Evolutionary conservation across 2,113 vertebrate genomes (phyloP).

Genomic region (Monopterus albus): DNA sequence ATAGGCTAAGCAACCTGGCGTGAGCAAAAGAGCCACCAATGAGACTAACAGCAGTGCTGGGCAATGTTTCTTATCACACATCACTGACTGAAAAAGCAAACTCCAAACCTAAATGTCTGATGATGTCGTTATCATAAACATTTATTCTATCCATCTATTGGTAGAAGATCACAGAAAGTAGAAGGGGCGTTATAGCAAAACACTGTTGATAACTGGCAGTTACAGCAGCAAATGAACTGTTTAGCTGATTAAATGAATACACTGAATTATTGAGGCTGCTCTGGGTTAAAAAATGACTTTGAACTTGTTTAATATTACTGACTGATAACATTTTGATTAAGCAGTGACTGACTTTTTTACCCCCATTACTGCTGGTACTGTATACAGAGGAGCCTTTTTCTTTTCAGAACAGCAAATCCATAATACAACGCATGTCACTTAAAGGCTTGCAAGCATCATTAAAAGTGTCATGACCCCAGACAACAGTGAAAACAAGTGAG

Average conservation of each 20-base stretch:
- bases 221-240: too few relatives aligned
- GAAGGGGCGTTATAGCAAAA: too few relatives aligned
- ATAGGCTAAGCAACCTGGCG: constrained; percentile 63
- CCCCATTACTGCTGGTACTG: constrained; percentile 11
- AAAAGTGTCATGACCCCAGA: constrained; percentile 69
- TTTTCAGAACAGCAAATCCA: constrained; percentile 40
- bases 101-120: too few relatives aligned
- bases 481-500: constrained; percentile 65
- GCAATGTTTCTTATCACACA: neutral
- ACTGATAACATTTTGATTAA: too few relatives aligned
- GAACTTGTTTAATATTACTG: constrained; percentile 8
- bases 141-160: too few relatives aligned
- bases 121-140: too few relatives aligned
- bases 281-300: neutral
- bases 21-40: constrained; percentile 51
- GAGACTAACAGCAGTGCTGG: constrained; percentile 12
- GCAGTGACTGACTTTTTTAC: constrained; percentile 8
- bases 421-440: constrained; percentile 52
- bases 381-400: constrained; percentile 55
- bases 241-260: too few relatives aligned
- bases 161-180: too few relatives aligned
- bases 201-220: too few relatives aligned
- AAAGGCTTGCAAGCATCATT: constrained; percentile 61
- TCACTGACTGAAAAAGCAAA: neutral
- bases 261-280: neutral